These are phyloP conservation scores for Leptopilina myrica DNA, from an alignment of 2,888 invertebrate species.

Conservation along the genomic window DNA sequence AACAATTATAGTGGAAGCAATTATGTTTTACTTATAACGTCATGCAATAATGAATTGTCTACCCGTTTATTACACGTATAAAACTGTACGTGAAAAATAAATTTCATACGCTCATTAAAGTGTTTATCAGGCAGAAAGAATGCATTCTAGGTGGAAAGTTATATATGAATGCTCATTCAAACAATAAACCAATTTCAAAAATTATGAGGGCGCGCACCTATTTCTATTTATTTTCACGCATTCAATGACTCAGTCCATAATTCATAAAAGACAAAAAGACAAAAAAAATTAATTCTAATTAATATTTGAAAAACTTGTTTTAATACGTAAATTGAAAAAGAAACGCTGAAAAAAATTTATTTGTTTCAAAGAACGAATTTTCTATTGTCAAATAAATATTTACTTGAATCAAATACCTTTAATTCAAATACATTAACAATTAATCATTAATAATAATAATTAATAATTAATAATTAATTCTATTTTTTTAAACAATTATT, in stretches of 20 bases:
- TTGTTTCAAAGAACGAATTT: no score
- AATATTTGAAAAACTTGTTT: no score
- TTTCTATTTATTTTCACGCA: background rate
- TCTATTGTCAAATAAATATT: no score
- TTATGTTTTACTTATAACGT: background rate
- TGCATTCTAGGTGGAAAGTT: background rate
- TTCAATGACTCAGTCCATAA: background rate
- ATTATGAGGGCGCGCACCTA: background rate
- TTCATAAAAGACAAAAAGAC: background rate
- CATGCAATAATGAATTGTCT: constrained; percentile 19
- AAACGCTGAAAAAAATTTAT: no score
- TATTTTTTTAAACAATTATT: no score
- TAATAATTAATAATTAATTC: no score
- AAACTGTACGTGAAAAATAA: constrained; percentile 30
- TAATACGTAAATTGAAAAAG: no score
- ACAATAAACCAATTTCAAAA: background rate
- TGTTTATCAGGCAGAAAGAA: constrained; percentile 15
- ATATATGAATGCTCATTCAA: constrained; percentile 36
- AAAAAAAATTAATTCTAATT: background rate
- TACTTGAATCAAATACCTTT: no score
- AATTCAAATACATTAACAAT: no score
- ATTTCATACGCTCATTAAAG: constrained; percentile 6
- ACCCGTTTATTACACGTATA: background rate
- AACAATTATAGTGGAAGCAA: background rate
- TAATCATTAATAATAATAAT: no score